phyloP scores from a whole-genome alignment of 2,888 invertebrate genomes.

The Drosophila acutilabella region DNA sequence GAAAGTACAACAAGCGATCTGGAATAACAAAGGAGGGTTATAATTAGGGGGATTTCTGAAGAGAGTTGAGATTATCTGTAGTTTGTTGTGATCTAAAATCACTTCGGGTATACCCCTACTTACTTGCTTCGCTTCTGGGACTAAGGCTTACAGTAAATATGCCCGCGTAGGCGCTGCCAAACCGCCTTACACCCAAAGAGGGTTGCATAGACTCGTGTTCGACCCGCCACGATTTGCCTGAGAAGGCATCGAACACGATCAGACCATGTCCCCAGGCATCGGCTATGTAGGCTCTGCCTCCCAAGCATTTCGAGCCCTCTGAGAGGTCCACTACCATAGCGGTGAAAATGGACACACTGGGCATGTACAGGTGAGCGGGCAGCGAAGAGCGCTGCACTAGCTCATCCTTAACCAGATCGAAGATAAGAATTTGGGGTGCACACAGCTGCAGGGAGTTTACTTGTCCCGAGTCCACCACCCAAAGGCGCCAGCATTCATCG shows the following conservation, averaged over 20 bases:
- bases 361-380: slow-evolving; percentile 72
- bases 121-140: slow-evolving; percentile 59
- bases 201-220: slow-evolving; percentile 87
- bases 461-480: slow-evolving; percentile 88
- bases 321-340: slow-evolving; percentile 86
- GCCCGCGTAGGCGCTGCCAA: slow-evolving; percentile 76
- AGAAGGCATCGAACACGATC: slow-evolving; percentile 87
- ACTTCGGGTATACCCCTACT: not conserved
- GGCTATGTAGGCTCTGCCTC: slow-evolving; percentile 88
- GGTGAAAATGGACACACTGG: slow-evolving; percentile 83
- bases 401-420: slow-evolving; percentile 89
- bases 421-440: slow-evolving; percentile 90
- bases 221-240: slow-evolving; percentile 87
- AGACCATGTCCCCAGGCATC: slow-evolving; percentile 88
- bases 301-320: slow-evolving; percentile 85
- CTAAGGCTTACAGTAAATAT: slow-evolving; percentile 82
- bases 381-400: slow-evolving; percentile 83
- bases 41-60: not conserved
- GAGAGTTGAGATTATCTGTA: too few relatives aligned
- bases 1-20: slow-evolving; percentile 87
- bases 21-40: not conserved
- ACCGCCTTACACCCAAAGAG: slow-evolving; percentile 74
- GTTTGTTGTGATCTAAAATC: too few relatives aligned
- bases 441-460: slow-evolving; percentile 88
- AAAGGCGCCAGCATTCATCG: slow-evolving; percentile 88